Evolutionary conservation across 2,888 invertebrate genomes (phyloP).

Genomic region (Periphyllus acericola): DNA sequence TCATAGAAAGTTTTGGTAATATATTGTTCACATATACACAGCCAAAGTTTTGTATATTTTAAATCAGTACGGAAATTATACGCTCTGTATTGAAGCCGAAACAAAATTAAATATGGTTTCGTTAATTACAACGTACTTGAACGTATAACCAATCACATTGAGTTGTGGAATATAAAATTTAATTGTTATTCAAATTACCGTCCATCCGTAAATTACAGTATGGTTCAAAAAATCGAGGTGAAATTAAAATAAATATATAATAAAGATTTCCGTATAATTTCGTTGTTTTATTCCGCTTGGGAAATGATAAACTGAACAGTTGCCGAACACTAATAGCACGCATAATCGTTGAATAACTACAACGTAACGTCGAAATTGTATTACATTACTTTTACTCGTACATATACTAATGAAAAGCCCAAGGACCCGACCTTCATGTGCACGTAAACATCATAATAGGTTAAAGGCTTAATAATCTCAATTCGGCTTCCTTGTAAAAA

Average conservation of each 20-base stretch:
- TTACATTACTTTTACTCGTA: constrained; percentile 12
- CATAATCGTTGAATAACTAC: constrained; percentile 11
- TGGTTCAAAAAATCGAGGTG: not conserved
- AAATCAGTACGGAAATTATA: too few relatives aligned
- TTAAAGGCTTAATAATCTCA: not conserved
- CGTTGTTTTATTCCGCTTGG: not conserved
- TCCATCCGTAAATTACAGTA: not conserved
- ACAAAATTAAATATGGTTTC: not conserved
- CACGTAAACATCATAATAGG: not conserved
- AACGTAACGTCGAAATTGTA: not conserved
- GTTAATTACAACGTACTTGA: not conserved
- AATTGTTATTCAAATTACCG: not conserved
- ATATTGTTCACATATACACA: too few relatives aligned
- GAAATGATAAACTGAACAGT: not conserved
- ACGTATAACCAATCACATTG: not conserved
- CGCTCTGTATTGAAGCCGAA: not conserved
- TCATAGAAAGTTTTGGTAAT: too few relatives aligned
- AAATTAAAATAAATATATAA: constrained; percentile 14
- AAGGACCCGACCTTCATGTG: constrained; percentile 32
- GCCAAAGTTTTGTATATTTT: too few relatives aligned
- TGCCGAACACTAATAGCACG: not conserved
- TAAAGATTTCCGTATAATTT: constrained; percentile 2
- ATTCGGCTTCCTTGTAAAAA: not conserved
- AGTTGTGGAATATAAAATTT: not conserved
- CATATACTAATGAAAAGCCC: not conserved